Evolutionary conservation across 2,113 vertebrate genomes (phyloP), one percentile per base, ranked within the genome.

Genomic region (Oreochromis spilurus): DNA sequence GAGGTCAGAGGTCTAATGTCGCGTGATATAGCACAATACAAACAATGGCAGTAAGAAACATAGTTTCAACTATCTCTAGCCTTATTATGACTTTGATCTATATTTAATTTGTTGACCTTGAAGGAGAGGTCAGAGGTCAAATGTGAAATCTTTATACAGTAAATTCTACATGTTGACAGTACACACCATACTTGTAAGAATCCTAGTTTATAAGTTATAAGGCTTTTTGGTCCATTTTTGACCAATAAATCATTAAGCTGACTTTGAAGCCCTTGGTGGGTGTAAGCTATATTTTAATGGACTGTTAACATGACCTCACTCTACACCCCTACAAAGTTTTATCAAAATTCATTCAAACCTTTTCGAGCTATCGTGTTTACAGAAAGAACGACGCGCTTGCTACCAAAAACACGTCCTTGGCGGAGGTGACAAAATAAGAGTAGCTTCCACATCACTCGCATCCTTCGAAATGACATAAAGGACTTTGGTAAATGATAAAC

Each of bases 351-450:
- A 67, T 40, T 67, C 19, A 67, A 40, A 67, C 0, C n/a, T 14
- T 67, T 9, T 24, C 1, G 7, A 67, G 36, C 11, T 67, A 40
- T 40, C 2, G 0, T 1, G n/a, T 67, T 40, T 67, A 67, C 62
- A 67, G 36, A 67, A 2, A 67, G 3, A 67, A 67, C 36, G 21
- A 67, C 36, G 1, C 0, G 0, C 62, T 40, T 1, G 62, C 62
- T 5, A 40, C 7, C 62, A 67, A 67, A 62, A 40, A 67, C 62
- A 67, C 38, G 10, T 67, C 62, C 62, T 67, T 67, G 62, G 34
- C 4, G 19, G 19, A 21, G 11, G 62, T 40, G 19, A 40, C 19
- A 40, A 67, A 34, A 31, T 75, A 50, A 50, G 24, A 75, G 70
- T 29, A 75, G 70, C 24, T 50, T 31, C 43, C 24, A 29, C 24